Base-by-base conservation (phyloP, 1,140 invertebrate species). In the Oedothorax gibbosus region DNA sequence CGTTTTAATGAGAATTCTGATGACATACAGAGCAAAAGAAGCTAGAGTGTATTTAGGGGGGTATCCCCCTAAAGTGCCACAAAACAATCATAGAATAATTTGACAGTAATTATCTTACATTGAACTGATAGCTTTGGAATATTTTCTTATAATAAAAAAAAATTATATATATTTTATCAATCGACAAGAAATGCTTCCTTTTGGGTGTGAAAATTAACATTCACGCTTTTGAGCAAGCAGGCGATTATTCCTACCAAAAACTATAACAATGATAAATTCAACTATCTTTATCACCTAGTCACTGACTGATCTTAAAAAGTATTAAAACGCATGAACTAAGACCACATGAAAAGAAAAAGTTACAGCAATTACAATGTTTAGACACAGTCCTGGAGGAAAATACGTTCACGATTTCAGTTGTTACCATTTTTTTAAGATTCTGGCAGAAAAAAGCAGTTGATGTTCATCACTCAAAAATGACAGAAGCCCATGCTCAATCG, bases 161-260 rank as follows among this genome's bases (percentile, higher is more conserved):
- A 72, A 82, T 62, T 82, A 75, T 68, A 84, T 83, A 84, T 84
- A 76, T 57, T 75, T 73, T 68, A 75, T 84, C 81, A 84, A 73
- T 73, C 73, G 81, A 84, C 60, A 84, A 84, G 81, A 84, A 84
- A 66, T 75, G 54, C 72, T 75, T 72, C 76, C 18, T 80, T 56
- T 64, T 83, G 54, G 66, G 64, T 62, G 71, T 84, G 81, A 84
- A 84, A 82, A 54, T 49, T 71, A 82, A 84, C 81, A 84, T 75
- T 84, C 81, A 84, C 76, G 60, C 81, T 64, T 65, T 84, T 84
- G 81, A 84, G 81, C 81, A 68, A 84, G 81, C 81, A 84, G 80
- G 69, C 81, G 50, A 62, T 75, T 75, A 75, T 84, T 84, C 56
- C 81, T 84, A 84, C 69, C 81, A 56, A 79, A 75, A 84, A 76